Base-by-base conservation (phyloP, 2,797 vertebrate genomes). In the Ctenosaura bakeri region DNA sequence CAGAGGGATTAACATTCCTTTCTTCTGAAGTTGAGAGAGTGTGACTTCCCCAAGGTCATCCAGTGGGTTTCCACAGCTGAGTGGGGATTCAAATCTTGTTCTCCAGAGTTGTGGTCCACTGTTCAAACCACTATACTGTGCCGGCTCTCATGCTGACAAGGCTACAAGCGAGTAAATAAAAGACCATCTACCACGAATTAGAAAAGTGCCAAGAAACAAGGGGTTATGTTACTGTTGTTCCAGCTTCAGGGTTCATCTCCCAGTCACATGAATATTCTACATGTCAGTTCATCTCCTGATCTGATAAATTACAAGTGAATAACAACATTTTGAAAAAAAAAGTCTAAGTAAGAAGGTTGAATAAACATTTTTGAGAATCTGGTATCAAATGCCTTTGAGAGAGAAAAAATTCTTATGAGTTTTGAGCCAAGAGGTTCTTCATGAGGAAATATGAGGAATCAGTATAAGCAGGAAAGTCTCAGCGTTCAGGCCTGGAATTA, bases 251-350 rank as follows among this genome's bases (percentile, higher is more conserved):
- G 87, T 88, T 88, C 79, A 74, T 46, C 69, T 71, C 78, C 78
- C 32, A 56, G 69, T 71, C 64, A 46, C 29, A 83, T 46, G 80
- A 35, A 83, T 74, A 56, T 73, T 71, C 93, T 91, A 78, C 81
- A 91, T 86, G 93, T 92, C 94, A 93, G 0, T 85, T 91, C 94
- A 87, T 62, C 94, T 95, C 92, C 94, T 93, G 95, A 96, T 96
- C 95, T 94, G 88, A 95, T 83, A 59, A 78, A 94, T 94, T 95
- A 87, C 89, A 92, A 94, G 85, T 86, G 94, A 94, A 95, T 93
- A 95, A 93, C 95, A 94, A 90, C 85, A 88, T 93, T 92, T 92
- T 91, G 88, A 92, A 94, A 90, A 93, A 38, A 20, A 79, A 9
- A 13, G 12, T 90, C 83, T 87, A 78, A 88, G 87, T 66, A 18